phyloP scores from a whole-genome alignment of 2,113 vertebrate species.

The human region GRCh38 chr21:40678001-40678500 shows the following conservation, averaged over 20 bases:
- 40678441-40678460: neutral
- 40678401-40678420: no score
- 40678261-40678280: neutral
- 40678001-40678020: neutral
- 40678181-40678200: neutral
- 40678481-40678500: rapidly evolving
- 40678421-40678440: neutral
- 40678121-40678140: neutral
- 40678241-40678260: neutral
- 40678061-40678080: neutral
- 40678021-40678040: neutral
- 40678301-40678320: neutral
- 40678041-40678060: neutral
- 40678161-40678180: neutral
- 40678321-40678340: neutral
- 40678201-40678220: neutral
- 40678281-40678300: rapidly evolving
- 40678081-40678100: neutral
- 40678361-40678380: no score
- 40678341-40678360: neutral
- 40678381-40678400: neutral
- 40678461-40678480: no score
- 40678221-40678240: neutral
- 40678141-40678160: neutral
- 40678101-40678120: neutral